Conservation (phyloP, 1,140 invertebrate species). For the Physella acuta region DNA sequence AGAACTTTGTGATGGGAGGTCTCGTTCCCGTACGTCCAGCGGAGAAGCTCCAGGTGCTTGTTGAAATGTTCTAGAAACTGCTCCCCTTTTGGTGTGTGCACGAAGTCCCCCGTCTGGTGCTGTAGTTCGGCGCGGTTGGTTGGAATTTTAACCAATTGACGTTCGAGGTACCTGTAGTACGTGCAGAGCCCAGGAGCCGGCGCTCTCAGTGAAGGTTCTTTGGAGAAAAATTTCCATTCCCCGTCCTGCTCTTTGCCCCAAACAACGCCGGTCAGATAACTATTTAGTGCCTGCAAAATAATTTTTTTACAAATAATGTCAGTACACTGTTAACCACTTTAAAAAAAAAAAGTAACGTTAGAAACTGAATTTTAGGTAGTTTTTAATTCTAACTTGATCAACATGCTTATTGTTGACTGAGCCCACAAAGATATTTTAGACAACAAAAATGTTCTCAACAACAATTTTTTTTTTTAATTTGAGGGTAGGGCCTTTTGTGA, state of each 20-base stretch:
- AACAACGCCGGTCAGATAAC: constrained; percentile 52
- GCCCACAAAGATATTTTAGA: too few species aligned
- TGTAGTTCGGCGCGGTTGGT: constrained; percentile 42
- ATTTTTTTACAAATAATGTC: too few species aligned
- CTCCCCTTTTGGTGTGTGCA: constrained; percentile 38
- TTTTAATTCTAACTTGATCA: too few species aligned
- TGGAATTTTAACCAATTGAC: constrained; percentile 44
- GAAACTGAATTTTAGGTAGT: too few species aligned
- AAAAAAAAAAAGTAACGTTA: neutral
- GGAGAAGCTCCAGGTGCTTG: constrained; percentile 39
- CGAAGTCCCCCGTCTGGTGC: constrained; percentile 50
- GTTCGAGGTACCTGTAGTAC: constrained; percentile 55
- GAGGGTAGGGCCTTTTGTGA: too few species aligned
- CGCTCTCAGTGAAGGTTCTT: constrained; percentile 39
- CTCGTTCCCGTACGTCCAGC: constrained; percentile 37
- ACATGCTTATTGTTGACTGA: too few species aligned
- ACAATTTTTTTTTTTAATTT: too few species aligned
- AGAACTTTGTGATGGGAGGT: constrained; percentile 27
- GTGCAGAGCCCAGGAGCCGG: constrained; percentile 38
- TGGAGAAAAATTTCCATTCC: constrained; percentile 46
- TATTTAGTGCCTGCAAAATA: constrained; percentile 47
- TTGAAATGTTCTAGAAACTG: constrained; percentile 46
- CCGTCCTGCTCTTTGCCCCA: constrained; percentile 48
- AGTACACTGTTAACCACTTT: too few species aligned
- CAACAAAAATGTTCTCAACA: too few species aligned